Base-by-base conservation (phyloP, 2,113 vertebrate species). In the Tragulus kanchil region DNA sequence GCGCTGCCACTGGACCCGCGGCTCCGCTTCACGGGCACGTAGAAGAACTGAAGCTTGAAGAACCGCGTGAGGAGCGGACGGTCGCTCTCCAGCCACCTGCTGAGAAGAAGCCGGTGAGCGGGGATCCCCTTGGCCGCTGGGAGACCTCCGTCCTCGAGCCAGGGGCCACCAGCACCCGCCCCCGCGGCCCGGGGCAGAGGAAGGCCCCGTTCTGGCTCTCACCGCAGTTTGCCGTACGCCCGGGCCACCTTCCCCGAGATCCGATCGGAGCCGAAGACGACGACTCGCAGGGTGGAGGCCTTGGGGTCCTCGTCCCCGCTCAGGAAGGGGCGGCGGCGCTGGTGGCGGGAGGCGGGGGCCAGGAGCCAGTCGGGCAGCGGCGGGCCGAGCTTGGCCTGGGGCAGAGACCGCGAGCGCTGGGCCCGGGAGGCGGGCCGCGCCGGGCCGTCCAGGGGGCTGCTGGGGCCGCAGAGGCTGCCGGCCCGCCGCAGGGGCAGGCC, bases 181-280 rank as follows among this genome's bases (percentile, higher is more conserved):
- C 42, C 50, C 8, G 36, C 15, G 1, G 19, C 50, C 21, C 56
- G 31, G 28, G 58, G n/a, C 54, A 31, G 50, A 48, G 61, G 0
- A 0, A 31, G 1, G 8, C 17, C 64, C 21, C 0, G 0, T 0
- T 0, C 0, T 2, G 1, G 6, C 0, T 67, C 98, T 98, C 95
- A 99, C 98, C 99, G 98, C 95, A 99, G 99, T 86, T 98, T 99
- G 96, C 99, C 99, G 90, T 99, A 99, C 0, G 99, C 99, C 26
- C 99, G 98, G 1, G 99, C 99, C 90, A 99, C 99, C 96, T 99
- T 99, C 31, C 99, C 99, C 0, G 99, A 99, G 90, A 99, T 99
- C n/a, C 99, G 99, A 97, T 99, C 99, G 0, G 99, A 99, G 62
- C 99, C 99, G 0, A 99, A 99, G 97, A 99, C 99, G 90, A 99